Evolutionary conservation across 2,797 vertebrate genomes (phyloP).

Genomic region (Petrocephalus schoutedeni): DNA sequence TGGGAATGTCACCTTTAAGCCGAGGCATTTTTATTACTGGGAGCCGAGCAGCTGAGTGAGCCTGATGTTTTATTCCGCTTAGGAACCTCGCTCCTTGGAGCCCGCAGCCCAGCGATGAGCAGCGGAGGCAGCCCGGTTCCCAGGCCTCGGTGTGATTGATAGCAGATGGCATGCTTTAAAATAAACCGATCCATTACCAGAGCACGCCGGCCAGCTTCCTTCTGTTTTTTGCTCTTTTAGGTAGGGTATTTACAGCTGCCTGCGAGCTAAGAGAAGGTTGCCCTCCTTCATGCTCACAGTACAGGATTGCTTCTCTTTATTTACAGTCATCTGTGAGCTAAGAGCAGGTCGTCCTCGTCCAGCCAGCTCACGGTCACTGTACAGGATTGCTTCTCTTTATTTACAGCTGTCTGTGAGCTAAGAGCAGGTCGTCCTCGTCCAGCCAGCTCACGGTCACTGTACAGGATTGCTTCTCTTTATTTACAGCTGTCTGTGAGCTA

Average conservation of each 20-base stretch:
- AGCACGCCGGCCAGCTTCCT: conserved; percentile 66
- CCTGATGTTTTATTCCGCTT: conserved; percentile 75
- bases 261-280: too few species aligned
- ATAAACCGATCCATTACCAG: conserved; percentile 79
- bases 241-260: conserved; percentile 73
- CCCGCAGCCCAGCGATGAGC: conserved; percentile 62
- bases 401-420: conserved; percentile 54
- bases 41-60: conserved; percentile 77
- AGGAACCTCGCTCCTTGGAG: conserved; percentile 69
- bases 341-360: conserved; percentile 57
- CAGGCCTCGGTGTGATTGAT: conserved; percentile 77
- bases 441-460: conserved; percentile 57
- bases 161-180: conserved; percentile 80
- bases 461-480: conserved; percentile 88
- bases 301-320: background rate
- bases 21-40: conserved; percentile 82
- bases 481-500: conserved; percentile 62
- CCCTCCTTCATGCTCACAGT: background rate
- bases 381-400: background rate
- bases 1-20: conserved; percentile 84
- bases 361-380: conserved; percentile 48
- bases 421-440: conserved; percentile 57
- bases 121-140: conserved; percentile 70
- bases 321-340: conserved; percentile 54
- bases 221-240: conserved; percentile 50